phyloP scores from a whole-genome alignment of 2,888 invertebrate genomes.

The Amitus sp. region DNA sequence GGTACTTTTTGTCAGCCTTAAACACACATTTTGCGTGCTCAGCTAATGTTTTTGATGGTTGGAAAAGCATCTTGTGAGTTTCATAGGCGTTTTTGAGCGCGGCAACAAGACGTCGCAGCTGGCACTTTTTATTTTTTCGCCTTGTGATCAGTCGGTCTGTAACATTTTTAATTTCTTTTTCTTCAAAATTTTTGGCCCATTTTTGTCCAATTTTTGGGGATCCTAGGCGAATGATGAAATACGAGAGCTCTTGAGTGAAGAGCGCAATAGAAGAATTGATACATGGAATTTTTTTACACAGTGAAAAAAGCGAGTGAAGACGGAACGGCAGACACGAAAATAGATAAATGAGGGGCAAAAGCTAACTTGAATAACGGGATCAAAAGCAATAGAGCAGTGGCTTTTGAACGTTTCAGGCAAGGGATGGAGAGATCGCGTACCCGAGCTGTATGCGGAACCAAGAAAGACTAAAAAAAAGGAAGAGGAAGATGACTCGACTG shows the following conservation, averaged over 20 bases:
- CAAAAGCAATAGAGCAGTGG: conserved; percentile 49
- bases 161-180: conserved; percentile 45
- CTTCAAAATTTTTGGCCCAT: not conserved
- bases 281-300: conserved; percentile 32
- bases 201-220: too few relatives aligned
- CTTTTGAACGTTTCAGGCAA: conserved; percentile 65
- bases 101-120: conserved; percentile 54
- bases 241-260: not conserved
- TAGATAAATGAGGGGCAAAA: conserved; percentile 31
- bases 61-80: conserved; percentile 31
- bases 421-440: conserved; percentile 64
- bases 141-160: conserved; percentile 44
- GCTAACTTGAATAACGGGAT: conserved; percentile 34
- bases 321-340: conserved; percentile 23
- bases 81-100: conserved; percentile 43
- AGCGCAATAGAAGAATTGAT: conserved; percentile 16
- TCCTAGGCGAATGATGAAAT: too few relatives aligned
- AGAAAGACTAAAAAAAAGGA: conserved; percentile 53
- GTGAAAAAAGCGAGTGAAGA: conserved; percentile 40
- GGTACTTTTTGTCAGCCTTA: conserved; percentile 13
- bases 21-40: not conserved
- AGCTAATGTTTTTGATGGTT: not conserved
- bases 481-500: conserved; percentile 51
- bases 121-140: conserved; percentile 55
- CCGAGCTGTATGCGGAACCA: conserved; percentile 63